phyloP scores from a whole-genome alignment of 2,888 invertebrate species.

The Pandemis heparana region DNA sequence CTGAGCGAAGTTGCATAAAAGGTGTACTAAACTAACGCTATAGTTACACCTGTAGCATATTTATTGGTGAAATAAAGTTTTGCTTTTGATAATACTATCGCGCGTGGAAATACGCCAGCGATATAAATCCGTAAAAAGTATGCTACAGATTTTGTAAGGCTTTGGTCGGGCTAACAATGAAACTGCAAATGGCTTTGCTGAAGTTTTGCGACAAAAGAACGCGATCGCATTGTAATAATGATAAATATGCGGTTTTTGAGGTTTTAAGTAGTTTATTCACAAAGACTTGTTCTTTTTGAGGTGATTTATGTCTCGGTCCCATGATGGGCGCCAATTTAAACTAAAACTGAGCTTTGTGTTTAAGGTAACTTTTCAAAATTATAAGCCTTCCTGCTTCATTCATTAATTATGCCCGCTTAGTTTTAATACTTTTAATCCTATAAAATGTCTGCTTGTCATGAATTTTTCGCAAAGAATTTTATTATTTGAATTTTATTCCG shows the following conservation, averaged over 20 bases:
- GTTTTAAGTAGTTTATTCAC: not conserved
- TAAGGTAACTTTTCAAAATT: not conserved
- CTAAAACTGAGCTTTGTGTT: not conserved
- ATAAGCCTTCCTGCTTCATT: not conserved
- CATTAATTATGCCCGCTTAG: not conserved
- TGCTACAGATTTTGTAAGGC: not conserved
- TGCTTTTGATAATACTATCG: too few species aligned
- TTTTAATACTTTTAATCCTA: constrained; percentile 1
- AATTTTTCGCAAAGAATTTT: not conserved
- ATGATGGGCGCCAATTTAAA: constrained; percentile 1
- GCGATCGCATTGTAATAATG: constrained; percentile 7
- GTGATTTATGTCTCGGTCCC: not conserved
- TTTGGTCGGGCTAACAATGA: constrained; percentile 26
- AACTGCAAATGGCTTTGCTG: constrained; percentile 22
- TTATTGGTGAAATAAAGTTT: too few species aligned
- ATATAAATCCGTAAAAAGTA: not conserved
- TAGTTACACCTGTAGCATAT: too few species aligned
- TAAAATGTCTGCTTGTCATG: not conserved
- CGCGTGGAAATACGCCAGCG: not conserved
- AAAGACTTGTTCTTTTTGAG: not conserved
- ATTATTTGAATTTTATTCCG: not conserved
- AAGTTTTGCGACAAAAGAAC: constrained; percentile 30
- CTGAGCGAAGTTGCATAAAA: not conserved
- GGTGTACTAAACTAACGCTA: too few species aligned
- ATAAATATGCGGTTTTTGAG: not conserved